Base-by-base conservation (phyloP, 2,113 vertebrate genomes). In the Epinephelus moara region DNA sequence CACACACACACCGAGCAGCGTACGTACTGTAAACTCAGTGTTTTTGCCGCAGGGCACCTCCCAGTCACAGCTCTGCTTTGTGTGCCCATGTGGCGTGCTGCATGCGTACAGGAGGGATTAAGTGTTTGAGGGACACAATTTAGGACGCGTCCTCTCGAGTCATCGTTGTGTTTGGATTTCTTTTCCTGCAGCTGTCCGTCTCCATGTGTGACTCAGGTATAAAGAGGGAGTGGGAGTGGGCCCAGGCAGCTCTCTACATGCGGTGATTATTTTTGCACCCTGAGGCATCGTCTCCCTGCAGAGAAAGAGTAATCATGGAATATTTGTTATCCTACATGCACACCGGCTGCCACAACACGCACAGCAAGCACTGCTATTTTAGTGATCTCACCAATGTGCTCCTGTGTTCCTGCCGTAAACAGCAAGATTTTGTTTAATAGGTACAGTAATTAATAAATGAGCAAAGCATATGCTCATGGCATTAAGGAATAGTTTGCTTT, bases 241-340 rank as follows among this genome's bases (percentile, higher is more conserved):
- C n/a, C 64, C 85, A 23, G 70, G n/a, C 56, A 70, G 78, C 50
- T 75, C 64, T 75, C 66, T 52, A 49, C 75, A 53, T 78, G 76
- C 9, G 15, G 45, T 64, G 86, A 84, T 88, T 86, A 69, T 78
- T 68, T 80, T 72, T 87, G 78, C 75, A 78, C 83, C 85, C 77
- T 7, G 50, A 74, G 81, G 79, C 42, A 11, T 69, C 45, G 67
- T 55, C 67, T 77, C 66, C 81, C 85, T 61, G 88, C 74, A 61
- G 86, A 80, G 86, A 75, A 70, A 73, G 76, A 70, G 71, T 81
- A 82, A 87, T 90, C 78, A 82, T 66, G 61, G 72, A 56, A 78
- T 61, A 86, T 91, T 62, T 90, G 50, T 85, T 78, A 21, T 57
- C 73, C 64, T 59, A 66, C 10, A 5, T 62, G 59, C 82, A 70